Evolutionary conservation across 2,888 invertebrate species (phyloP), one percentile per base, ranked within the genome.

Genomic region (Caenorhabditis doughertyi): DNA sequence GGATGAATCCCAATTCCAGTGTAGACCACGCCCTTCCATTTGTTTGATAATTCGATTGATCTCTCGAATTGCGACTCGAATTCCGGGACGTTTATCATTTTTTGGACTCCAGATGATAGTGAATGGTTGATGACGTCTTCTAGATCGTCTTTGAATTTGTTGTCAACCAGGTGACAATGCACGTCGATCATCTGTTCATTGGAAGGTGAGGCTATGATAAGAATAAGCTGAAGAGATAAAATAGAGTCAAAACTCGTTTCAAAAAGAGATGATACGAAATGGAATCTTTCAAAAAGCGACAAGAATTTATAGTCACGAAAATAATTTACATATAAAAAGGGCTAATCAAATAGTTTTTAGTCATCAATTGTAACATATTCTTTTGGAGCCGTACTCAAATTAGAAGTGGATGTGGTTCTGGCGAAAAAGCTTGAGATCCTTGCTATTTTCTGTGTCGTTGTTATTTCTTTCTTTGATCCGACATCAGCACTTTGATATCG

Each of bases 1-100:
- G 92, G 92, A 85, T 92, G 92, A 16, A 92, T 86, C 9, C 92
- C 92, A 9, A 92, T 65, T 39, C 91, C 91, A 0, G 91, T 89
- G n/a, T 83, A 72, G 18, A 89, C 80, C 35, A 87, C 89, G 4
- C 80, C 84, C 1, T 85, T 87, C 85, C 86, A 89, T 42, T 73
- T 70, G 7, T 80, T 62, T 16, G 76, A 53, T 23, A 92, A 65
- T 8, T 85, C 73, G n/a, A 92, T 56, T 21, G 89, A 80, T 18
- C 76, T 81, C 7, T 88, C 81, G 53, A 89, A 91, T 71, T 92
- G 90, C 11, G 79, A 76, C 27, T 68, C 27, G 42, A 84, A 89
- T 58, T 92, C 91, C 8, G 91, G 87, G 3, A 89, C 87, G 1
- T 90, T 91, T 1, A 92, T 82, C 13, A 85, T 85, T 13, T 67